Evolutionary conservation across 2,797 vertebrate genomes (phyloP).

Genomic region (Diceros bicornis): DNA sequence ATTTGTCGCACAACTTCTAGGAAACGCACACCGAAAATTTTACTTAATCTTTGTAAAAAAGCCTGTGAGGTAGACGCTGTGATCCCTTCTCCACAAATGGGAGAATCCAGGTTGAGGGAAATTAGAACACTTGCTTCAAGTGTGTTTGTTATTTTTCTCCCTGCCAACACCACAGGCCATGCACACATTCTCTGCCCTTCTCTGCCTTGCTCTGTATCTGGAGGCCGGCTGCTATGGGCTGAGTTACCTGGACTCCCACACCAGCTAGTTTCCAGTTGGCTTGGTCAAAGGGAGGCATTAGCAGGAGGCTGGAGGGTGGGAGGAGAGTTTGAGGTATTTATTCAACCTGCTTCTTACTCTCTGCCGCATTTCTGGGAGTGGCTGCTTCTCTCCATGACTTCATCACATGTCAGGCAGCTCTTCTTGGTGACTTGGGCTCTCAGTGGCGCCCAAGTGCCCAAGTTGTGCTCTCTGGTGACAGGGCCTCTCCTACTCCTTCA

Average conservation of each 20-base stretch:
- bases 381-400: not conserved
- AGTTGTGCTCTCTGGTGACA: too few species aligned
- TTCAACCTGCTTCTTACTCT: not conserved
- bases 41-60: not conserved
- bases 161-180: fast-evolving
- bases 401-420: not conserved
- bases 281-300: not conserved
- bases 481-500: not conserved
- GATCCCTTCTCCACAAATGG: not conserved
- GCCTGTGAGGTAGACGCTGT: not conserved
- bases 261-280: not conserved
- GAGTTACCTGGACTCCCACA: not conserved
- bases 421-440: not conserved
- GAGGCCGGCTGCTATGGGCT: not conserved
- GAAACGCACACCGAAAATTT: not conserved
- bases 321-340: too few species aligned
- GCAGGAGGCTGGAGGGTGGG: not conserved
- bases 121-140: not conserved
- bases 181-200: not conserved
- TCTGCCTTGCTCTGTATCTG: not conserved
- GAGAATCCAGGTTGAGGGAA: not conserved
- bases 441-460: too few species aligned
- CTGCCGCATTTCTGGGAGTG: not conserved
- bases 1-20: not conserved
- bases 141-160: not conserved